A percentile compares a stretch with the other conserved stretches of the same genome.
Conservation (phyloP, 2,797 vertebrate genomes). For the Crenichthys baileyi region DNA sequence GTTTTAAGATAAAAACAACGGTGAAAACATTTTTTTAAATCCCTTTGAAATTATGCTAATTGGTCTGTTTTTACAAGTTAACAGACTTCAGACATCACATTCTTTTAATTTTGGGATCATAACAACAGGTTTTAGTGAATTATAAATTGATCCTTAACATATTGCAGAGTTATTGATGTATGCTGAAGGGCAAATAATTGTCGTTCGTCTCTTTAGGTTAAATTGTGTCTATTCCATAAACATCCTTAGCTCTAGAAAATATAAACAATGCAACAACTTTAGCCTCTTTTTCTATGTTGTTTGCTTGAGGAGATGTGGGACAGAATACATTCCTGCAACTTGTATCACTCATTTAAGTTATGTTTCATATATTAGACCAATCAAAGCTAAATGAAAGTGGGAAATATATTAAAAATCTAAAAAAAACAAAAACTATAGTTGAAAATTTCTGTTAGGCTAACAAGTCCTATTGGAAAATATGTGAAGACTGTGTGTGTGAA, state of each 20-base stretch:
- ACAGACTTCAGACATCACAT: not conserved
- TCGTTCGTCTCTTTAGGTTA: too few relatives aligned
- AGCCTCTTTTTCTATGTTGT: not conserved
- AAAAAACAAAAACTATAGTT: not conserved
- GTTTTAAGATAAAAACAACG: not conserved
- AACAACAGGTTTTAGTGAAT: not conserved
- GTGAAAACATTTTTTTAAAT: not conserved
- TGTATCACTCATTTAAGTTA: not conserved
- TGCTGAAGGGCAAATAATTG: not conserved
- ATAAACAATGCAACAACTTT: not conserved
- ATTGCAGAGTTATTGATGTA: not conserved
- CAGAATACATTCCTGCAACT: not conserved
- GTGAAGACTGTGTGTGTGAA: constrained; percentile 14
- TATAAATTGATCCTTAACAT: not conserved
- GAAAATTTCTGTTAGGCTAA: not conserved
- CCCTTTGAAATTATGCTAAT: not conserved
- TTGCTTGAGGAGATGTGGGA: not conserved
- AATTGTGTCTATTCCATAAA: not conserved
- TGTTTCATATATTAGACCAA: not conserved
- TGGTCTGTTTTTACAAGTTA: not conserved
- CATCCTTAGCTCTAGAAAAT: not conserved
- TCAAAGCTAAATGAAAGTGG: not conserved
- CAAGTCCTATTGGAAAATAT: not conserved
- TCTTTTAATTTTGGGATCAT: not conserved
- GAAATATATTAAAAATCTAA: not conserved